Evolutionary conservation across 2,797 vertebrate species (phyloP), one percentile per base, ranked within the genome.

Genomic region (Taenioides sp.): DNA sequence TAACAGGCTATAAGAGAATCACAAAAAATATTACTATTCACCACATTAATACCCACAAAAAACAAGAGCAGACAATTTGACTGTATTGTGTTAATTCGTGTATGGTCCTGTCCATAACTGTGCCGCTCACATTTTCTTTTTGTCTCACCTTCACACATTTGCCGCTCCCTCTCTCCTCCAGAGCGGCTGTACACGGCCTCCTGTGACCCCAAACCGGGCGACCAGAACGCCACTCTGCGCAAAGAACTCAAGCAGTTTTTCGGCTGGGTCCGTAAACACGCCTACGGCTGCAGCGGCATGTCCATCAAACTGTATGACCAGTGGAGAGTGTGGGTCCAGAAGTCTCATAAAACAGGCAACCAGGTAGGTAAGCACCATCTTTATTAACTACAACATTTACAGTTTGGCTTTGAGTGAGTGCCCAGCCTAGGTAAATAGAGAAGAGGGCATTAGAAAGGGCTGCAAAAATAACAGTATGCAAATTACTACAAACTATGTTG

Each of bases 271-370:
- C 96, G 97, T 80, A 98, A 98, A 77, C 96, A 98, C 28, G 89
- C 96, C 0, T 94, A 95, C 1, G 94, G 95, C 86, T 98, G 96
- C 90, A 94, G 95, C 25, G 95, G 96, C 89, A 94, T 98, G 81
- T 97, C 96, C 73, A 97, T 98, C 93, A 98, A 97, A 79, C 94
- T 98, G 77, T 98, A 98, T 31, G 97, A 98, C 85, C 96, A 98
- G 91, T 98, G 97, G 96, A 93, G 97, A 47, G 96, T 95, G 80
- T 97, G 96, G 94, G 94, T 97, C 88, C 97, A 98, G 93, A 98
- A 98, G 90, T 95, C 96, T 0, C 96, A 97, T 87, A 96, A 95
- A 93, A 92, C 95, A n/a, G 95, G 95, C 90, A 96, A 96, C 94
- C 96, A 96, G 95, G 96, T 97, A 93, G 93, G 94, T 94, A 94